Percentiles rank a stretch among this genome's conserved stretches.
Evolutionary conservation across 2,888 invertebrate genomes (phyloP).

Genomic region (Dione juno): DNA sequence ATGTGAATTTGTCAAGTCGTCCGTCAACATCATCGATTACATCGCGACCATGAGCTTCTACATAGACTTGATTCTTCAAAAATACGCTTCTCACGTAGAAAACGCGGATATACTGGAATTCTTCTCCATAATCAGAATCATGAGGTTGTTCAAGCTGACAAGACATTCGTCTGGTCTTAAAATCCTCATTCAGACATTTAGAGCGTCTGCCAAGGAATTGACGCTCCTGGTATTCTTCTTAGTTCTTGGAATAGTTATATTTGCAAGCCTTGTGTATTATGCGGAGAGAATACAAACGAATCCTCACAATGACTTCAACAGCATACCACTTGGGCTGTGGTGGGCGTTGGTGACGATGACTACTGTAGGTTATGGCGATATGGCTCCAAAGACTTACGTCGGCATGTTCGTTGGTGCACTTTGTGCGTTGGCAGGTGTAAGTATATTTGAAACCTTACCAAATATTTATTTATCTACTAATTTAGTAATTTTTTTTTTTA

Average conservation of each 20-base stretch:
- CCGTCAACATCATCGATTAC: conserved; percentile 99
- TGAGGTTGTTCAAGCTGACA: conserved; percentile 98
- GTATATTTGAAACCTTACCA: conserved; percentile 51
- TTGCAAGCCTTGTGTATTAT: conserved; percentile 98
- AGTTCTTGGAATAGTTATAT: conserved; percentile 98
- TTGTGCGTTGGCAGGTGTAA: conserved; percentile 98
- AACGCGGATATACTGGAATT: conserved; percentile 98
- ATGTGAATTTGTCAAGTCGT: conserved; percentile 96
- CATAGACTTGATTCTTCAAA: conserved; percentile 94
- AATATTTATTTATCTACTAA: neutral
- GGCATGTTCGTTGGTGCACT: conserved; percentile 99
- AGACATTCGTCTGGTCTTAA: conserved; percentile 98
- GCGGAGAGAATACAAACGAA: conserved; percentile 98
- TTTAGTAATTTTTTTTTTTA: too few relatives aligned
- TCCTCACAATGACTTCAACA: conserved; percentile 98
- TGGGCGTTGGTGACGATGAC: conserved; percentile 99
- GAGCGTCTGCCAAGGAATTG: conserved; percentile 98
- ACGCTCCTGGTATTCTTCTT: conserved; percentile 98
- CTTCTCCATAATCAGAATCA: conserved; percentile 98
- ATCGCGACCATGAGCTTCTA: conserved; percentile 99
- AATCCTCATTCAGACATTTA: conserved; percentile 98
- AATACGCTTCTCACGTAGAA: conserved; percentile 94
- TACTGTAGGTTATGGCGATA: conserved; percentile 98
- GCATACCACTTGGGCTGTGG: conserved; percentile 98
- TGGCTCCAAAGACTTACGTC: conserved; percentile 98